These are phyloP conservation scores for Orius insidiosus DNA, from an alignment of 1,140 invertebrate genomes.

Conservation along the genomic window DNA sequence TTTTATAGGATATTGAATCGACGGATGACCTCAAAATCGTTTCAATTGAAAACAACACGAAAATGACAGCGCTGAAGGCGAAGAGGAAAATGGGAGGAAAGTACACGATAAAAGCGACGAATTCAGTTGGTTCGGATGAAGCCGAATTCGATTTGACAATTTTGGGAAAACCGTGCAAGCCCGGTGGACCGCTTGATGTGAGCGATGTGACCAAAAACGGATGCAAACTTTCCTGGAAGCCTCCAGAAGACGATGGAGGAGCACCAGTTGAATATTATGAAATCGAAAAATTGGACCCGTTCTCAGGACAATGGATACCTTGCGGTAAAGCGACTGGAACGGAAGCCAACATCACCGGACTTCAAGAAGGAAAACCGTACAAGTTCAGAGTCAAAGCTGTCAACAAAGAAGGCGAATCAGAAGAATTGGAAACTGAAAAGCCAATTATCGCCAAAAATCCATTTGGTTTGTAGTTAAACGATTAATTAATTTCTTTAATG, in stretches of 20 bases:
- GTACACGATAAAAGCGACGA: conserved; percentile 82
- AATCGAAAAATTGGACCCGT: conserved; percentile 90
- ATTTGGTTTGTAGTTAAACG: too few relatives aligned
- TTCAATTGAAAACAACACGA: conserved; percentile 78
- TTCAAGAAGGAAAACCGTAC: conserved; percentile 90
- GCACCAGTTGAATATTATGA: conserved; percentile 87
- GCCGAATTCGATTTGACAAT: conserved; percentile 81
- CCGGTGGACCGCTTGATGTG: conserved; percentile 76
- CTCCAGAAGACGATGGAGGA: conserved; percentile 84
- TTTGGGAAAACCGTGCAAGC: conserved; percentile 62
- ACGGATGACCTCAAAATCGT: conserved; percentile 57
- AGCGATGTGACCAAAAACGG: conserved; percentile 83
- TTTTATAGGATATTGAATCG: conserved; percentile 35
- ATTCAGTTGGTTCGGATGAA: conserved; percentile 84
- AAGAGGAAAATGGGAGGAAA: conserved; percentile 72
- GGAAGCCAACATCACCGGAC: conserved; percentile 65
- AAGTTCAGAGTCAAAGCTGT: conserved; percentile 97
- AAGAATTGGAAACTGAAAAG: conserved; percentile 84
- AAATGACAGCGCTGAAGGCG: conserved; percentile 68
- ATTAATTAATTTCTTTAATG: background rate
- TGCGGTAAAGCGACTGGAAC: conserved; percentile 63
- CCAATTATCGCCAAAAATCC: conserved; percentile 96
- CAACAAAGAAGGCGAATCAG: conserved; percentile 96
- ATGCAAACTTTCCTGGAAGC: conserved; percentile 85
- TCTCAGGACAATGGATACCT: conserved; percentile 81